A percentile compares a stretch with the other conserved stretches of the same genome.
Evolutionary conservation across 2,888 invertebrate genomes (phyloP).

Genomic region (Drosophila nigritarsus): DNA sequence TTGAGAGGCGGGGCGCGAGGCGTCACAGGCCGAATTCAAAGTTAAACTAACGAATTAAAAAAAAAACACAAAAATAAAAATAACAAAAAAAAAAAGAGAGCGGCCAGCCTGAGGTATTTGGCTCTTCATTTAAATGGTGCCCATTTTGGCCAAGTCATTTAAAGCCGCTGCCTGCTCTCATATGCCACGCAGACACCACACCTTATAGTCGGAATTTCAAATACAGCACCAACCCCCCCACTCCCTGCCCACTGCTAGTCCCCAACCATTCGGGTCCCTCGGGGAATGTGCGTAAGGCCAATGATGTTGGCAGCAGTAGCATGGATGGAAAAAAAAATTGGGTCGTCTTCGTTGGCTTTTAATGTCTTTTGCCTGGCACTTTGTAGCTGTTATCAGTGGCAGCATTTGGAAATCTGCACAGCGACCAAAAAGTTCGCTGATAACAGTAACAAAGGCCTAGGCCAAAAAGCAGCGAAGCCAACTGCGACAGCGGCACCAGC

Average conservation of each 20-base stretch:
- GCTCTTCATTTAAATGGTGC: conserved; percentile 67
- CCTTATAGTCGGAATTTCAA: conserved; percentile 29
- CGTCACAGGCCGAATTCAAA: conserved; percentile 65
- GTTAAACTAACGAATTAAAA: conserved; percentile 71
- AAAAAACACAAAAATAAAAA: conserved; percentile 19
- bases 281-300: conserved; percentile 31
- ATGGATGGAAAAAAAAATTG: conserved; percentile 41
- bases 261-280: conserved; percentile 1
- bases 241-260: neutral
- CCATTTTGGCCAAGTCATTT: conserved; percentile 57
- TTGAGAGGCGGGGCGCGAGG: conserved; percentile 44
- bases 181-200: conserved; percentile 27
- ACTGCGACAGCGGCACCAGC: conserved; percentile 22
- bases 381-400: conserved; percentile 69
- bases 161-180: conserved; percentile 39
- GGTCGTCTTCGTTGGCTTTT: conserved; percentile 66
- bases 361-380: conserved; percentile 69
- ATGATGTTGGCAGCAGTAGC: conserved; percentile 22
- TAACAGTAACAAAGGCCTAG: conserved; percentile 59
- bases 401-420: conserved; percentile 49
- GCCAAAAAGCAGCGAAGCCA: conserved; percentile 19
- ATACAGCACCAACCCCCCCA: conserved; percentile 16
- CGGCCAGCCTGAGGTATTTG: conserved; percentile 41
- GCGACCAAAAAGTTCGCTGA: conserved; percentile 48
- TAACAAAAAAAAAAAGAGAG: conserved; percentile 12